These are phyloP conservation scores for Pandemis corylana DNA, from an alignment of 2,888 invertebrate species.

Conservation along the genomic window DNA sequence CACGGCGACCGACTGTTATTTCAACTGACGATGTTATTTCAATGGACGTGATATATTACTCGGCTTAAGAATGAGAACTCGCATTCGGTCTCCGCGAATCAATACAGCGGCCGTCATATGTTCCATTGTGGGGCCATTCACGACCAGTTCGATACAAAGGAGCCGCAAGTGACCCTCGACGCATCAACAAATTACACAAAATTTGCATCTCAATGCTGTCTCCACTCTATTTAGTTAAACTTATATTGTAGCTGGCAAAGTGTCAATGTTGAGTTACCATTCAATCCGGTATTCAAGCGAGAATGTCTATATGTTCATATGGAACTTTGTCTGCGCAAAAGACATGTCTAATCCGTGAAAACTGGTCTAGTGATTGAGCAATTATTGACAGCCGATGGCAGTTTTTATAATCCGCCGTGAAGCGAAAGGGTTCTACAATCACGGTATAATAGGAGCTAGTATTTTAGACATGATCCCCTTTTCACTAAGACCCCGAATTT, in stretches of 20 bases:
- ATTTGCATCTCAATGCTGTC: slow-evolving; percentile 78
- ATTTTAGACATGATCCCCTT: not conserved
- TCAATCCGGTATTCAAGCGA: slow-evolving; percentile 33
- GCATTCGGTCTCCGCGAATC: slow-evolving; percentile 65
- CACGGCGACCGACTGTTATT: slow-evolving; percentile 67
- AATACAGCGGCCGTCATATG: slow-evolving; percentile 80
- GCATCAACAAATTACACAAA: slow-evolving; percentile 83
- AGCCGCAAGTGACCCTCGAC: slow-evolving; percentile 82
- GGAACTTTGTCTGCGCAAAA: slow-evolving; percentile 8
- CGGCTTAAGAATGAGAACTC: slow-evolving; percentile 59
- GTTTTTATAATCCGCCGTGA: not conserved
- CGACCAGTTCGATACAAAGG: slow-evolving; percentile 77
- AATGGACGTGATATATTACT: slow-evolving; percentile 72
- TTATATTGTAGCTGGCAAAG: slow-evolving; percentile 63
- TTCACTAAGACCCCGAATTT: not conserved
- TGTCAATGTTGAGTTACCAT: slow-evolving; percentile 68
- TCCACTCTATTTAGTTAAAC: slow-evolving; percentile 68
- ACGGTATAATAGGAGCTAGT: not conserved
- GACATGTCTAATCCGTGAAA: slow-evolving; percentile 1
- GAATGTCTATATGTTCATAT: slow-evolving; percentile 27
- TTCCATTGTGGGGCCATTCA: slow-evolving; percentile 67
- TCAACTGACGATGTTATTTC: slow-evolving; percentile 65
- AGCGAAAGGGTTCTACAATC: not conserved
- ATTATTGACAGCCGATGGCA: not conserved
- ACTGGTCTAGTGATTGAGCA: not conserved